Percentiles rank a stretch among this genome's conserved stretches.
Evolutionary conservation across 2,888 invertebrate genomes (phyloP).

Genomic region (Rhingia rostrata): DNA sequence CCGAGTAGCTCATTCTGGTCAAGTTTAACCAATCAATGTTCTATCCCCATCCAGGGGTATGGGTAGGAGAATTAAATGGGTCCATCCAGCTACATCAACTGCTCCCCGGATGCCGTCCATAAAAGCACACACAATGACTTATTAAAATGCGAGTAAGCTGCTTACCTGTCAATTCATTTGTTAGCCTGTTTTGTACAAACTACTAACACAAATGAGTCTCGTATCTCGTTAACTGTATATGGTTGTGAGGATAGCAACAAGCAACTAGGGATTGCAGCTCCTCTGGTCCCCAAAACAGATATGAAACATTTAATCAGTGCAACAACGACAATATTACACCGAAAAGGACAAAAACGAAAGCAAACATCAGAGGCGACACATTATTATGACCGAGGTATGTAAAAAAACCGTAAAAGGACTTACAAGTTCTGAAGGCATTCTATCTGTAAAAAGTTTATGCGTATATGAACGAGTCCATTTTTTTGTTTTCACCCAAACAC

Average conservation of each 20-base stretch:
- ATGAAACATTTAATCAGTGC: constrained; percentile 31
- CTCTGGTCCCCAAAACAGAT: constrained; percentile 13
- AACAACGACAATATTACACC: constrained; percentile 15
- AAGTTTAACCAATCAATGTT: constrained; percentile 13
- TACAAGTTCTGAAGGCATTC: constrained; percentile 44
- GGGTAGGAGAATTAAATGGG: background rate
- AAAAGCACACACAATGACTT: constrained; percentile 59
- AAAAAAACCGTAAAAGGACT: constrained; percentile 43
- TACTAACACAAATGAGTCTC: constrained; percentile 51
- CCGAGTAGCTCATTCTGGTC: constrained; percentile 32
- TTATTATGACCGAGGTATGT: constrained; percentile 19
- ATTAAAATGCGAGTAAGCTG: constrained; percentile 67
- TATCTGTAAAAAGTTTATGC: constrained; percentile 11
- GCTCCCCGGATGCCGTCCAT: constrained; percentile 16
- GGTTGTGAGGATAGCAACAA: constrained; percentile 23
- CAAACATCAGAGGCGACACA: constrained; percentile 1
- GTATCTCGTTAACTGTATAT: constrained; percentile 40
- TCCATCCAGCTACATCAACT: constrained; percentile 8
- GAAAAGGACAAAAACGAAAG: constrained; percentile 4
- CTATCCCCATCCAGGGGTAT: too few relatives aligned
- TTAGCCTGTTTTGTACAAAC: constrained; percentile 47
- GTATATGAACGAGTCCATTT: constrained; percentile 15
- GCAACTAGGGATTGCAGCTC: constrained; percentile 9
- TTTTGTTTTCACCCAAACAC: constrained; percentile 9
- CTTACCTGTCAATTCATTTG: constrained; percentile 67